Conservation (phyloP, 2,888 invertebrate genomes). For the Cryptocheilus praepositus region DNA sequence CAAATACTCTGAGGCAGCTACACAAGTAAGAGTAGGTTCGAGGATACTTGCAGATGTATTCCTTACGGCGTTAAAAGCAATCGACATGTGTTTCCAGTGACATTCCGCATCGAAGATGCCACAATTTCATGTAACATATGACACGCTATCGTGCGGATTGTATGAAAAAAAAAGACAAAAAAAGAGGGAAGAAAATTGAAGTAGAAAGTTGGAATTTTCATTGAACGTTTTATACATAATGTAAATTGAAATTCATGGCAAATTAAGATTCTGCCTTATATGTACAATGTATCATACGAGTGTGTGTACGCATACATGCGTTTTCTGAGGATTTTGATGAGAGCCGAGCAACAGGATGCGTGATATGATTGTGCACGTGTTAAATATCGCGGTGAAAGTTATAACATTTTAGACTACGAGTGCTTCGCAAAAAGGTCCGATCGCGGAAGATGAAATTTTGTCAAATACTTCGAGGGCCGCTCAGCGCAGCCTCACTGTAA, state of each 20-base stretch:
- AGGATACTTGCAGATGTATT: slow-evolving; percentile 28
- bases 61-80: slow-evolving; percentile 17
- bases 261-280: slow-evolving; percentile 54
- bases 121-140: slow-evolving; percentile 32
- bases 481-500: background rate
- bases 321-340: too few relatives aligned
- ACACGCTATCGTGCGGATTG: slow-evolving; percentile 31
- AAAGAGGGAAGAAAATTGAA: slow-evolving; percentile 35
- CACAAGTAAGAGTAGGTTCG: slow-evolving; percentile 33
- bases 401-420: too few relatives aligned
- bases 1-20: slow-evolving; percentile 22
- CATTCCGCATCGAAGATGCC: slow-evolving; percentile 40
- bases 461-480: too few relatives aligned
- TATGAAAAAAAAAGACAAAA: slow-evolving; percentile 37
- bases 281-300: slow-evolving; percentile 46
- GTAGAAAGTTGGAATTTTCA: slow-evolving; percentile 22
- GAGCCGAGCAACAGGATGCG: too few relatives aligned
- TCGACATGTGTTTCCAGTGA: slow-evolving; percentile 36
- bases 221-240: slow-evolving; percentile 53
- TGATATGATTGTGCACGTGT: too few relatives aligned
- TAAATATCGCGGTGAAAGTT: too few relatives aligned
- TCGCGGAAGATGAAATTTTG: too few relatives aligned
- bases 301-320: background rate
- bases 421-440: too few relatives aligned
- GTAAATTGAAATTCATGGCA: slow-evolving; percentile 44